These are phyloP conservation scores for Machaerirhynchus nigripectus DNA, from an alignment of 2,113 vertebrate genomes.

Conservation along the genomic window DNA sequence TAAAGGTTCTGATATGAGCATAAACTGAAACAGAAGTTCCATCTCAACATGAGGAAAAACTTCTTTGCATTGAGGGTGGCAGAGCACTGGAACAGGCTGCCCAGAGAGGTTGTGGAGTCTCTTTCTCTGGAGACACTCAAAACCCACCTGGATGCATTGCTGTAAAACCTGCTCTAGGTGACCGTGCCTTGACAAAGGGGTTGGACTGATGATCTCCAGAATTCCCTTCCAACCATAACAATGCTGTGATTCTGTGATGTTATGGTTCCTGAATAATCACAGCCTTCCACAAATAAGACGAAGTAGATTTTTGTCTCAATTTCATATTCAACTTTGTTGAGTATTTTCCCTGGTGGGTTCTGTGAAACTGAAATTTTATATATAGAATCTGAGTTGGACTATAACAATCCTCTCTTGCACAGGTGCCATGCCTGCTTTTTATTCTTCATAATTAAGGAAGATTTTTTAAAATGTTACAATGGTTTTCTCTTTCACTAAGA, in stretches of 20 bases:
- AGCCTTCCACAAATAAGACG: neutral
- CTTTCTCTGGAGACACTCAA: neutral
- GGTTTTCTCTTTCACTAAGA: neutral
- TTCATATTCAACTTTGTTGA: neutral
- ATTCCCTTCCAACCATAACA: neutral
- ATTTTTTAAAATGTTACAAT: neutral
- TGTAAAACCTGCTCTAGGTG: neutral
- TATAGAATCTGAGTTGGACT: neutral
- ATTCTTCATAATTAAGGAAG: neutral
- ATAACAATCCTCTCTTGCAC: neutral
- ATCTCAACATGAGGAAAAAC: neutral
- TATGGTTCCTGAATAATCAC: neutral
- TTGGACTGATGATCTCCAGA: neutral
- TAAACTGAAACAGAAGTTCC: neutral
- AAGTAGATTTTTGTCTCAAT: neutral
- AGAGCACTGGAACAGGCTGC: neutral
- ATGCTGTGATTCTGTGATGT: neutral
- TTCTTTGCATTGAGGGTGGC: neutral
- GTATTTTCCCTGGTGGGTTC: neutral
- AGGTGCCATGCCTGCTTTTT: neutral
- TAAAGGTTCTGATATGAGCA: neutral
- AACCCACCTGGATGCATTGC: neutral
- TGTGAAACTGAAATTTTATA: neutral
- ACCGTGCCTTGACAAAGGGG: neutral
- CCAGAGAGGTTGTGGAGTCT: neutral